A percentile compares a stretch with the other conserved stretches of the same genome.
These are phyloP conservation scores for Andrena praecox DNA, from an alignment of 2,888 invertebrate genomes.

Conservation along the genomic window DNA sequence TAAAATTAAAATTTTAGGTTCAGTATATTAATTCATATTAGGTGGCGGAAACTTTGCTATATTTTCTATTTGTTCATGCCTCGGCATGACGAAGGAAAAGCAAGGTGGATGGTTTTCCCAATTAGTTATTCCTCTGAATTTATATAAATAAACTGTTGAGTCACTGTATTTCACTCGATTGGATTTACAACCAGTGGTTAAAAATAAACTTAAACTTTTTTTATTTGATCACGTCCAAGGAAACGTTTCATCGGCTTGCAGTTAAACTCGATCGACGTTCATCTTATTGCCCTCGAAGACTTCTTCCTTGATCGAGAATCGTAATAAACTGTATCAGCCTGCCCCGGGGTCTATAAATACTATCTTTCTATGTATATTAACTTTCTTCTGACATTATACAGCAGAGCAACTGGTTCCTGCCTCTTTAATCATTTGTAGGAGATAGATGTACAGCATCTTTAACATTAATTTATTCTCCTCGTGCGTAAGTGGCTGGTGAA, in stretches of 20 bases:
- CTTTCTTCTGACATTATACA: constrained; percentile 34
- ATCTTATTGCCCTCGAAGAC: constrained; percentile 28
- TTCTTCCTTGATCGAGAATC: constrained; percentile 5
- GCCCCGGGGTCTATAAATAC: neutral
- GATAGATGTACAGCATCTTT: neutral
- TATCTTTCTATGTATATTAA: constrained; percentile 9
- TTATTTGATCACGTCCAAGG: neutral
- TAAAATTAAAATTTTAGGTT: too few relatives aligned
- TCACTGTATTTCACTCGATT: neutral
- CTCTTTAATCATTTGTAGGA: neutral
- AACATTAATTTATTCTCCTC: neutral
- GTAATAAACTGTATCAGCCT: constrained; percentile 16
- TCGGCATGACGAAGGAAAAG: too few relatives aligned
- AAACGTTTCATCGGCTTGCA: constrained; percentile 19
- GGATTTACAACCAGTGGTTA: neutral
- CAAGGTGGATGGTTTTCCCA: too few relatives aligned
- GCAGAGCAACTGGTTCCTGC: neutral
- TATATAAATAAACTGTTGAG: too few relatives aligned
- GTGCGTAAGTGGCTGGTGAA: neutral
- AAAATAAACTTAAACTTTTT: neutral
- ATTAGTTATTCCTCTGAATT: too few relatives aligned
- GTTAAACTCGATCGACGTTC: constrained; percentile 34
- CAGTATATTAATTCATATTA: too few relatives aligned
- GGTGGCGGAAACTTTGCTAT: too few relatives aligned
- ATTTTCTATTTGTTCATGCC: too few relatives aligned